Evolutionary conservation across 2,113 vertebrate species (phyloP), one percentile per base, ranked within the genome.

Genomic region (Pica pica): DNA sequence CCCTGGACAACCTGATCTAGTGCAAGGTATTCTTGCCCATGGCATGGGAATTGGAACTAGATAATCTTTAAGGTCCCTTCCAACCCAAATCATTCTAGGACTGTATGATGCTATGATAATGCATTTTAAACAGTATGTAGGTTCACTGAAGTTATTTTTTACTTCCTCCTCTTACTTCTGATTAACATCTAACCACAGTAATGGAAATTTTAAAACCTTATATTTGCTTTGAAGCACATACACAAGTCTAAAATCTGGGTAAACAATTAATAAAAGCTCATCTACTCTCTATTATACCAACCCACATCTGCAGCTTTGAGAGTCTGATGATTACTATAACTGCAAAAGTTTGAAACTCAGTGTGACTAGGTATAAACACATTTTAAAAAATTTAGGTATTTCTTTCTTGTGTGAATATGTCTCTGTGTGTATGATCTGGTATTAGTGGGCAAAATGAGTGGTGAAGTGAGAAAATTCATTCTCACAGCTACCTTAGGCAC

Each of bases 141-240:
- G 84, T 83, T 93, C 55, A 49, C 50, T 70, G 50, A 17, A 94
- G 59, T 69, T 97, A 89, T 93, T 90, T 95, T 94, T 86, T 67
- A 65, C 93, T 91, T 93, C 71, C 52, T 85, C 70, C 56, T 93
- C 63, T 88, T 85, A 61, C n/a, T 83, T 90, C 87, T 88, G 59
- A 94, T 81, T 80, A 88, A 88, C 50, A 83, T 60, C 55, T 81
- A 94, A 86, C 75, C 13, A 1, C 31, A 67, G 59, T 44, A 83
- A 61, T 6, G 3, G 63, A 95, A 95, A 80, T 83, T 83, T 42
- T 70, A 88, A 94, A 95, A 70, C 10, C 16, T 70, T 47, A 4
- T 41, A 74, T 76, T 82, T 83, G 13, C 39, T 85, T 88, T 75
- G 9, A 74, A 47, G 44, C 27, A 52, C 1, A 1, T 63, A 59